Evolutionary conservation across 2,888 invertebrate genomes (phyloP).

Genomic region (Pyrocoelia pectoralis): DNA sequence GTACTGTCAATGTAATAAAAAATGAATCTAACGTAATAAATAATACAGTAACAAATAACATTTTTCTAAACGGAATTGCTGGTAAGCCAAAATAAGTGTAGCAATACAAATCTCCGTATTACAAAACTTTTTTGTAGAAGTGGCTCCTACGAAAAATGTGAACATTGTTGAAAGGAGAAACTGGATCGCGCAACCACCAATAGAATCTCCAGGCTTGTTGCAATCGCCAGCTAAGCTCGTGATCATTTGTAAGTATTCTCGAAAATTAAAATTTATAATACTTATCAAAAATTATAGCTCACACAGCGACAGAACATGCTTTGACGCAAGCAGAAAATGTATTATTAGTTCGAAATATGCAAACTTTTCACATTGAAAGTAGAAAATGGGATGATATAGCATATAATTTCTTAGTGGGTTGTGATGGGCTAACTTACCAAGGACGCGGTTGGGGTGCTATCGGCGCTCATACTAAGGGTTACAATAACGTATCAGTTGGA

Average conservation of each 20-base stretch:
- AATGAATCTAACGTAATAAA: conserved; percentile 2
- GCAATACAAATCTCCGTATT: too few species aligned
- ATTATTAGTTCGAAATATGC: conserved; percentile 63
- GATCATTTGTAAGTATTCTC: conserved; percentile 59
- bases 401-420: conserved; percentile 82
- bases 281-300: conserved; percentile 56
- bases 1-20: conserved; percentile 21
- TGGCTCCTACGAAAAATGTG: not conserved
- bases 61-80: conserved; percentile 14
- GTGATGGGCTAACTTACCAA: conserved; percentile 77
- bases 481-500: conserved; percentile 73
- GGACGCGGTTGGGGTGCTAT: conserved; percentile 79
- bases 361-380: conserved; percentile 74
- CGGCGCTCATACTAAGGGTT: conserved; percentile 76
- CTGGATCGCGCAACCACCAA: conserved; percentile 62
- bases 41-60: conserved; percentile 14
- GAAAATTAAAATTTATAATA: too few species aligned
- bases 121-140: too few species aligned
- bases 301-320: conserved; percentile 61
- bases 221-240: conserved; percentile 60
- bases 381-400: conserved; percentile 72
- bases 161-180: conserved; percentile 54
- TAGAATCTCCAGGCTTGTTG: conserved; percentile 52
- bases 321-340: conserved; percentile 51
- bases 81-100: conserved; percentile 11